Conservation (phyloP, 2,888 invertebrate genomes). For the Drosophila hamatofila region DNA sequence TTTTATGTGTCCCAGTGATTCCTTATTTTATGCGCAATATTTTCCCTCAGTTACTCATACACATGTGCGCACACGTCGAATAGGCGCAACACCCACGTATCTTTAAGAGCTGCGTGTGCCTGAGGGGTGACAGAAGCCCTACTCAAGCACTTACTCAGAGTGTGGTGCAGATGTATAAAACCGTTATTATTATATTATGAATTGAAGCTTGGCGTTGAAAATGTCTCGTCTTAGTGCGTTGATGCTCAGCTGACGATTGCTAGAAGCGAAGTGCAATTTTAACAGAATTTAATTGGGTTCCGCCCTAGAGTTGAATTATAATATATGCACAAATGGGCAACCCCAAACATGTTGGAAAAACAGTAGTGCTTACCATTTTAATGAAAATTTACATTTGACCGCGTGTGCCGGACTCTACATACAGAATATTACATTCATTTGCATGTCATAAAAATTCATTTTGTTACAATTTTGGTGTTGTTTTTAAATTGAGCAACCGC, state of each 20-base stretch:
- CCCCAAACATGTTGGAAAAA: constrained; percentile 24
- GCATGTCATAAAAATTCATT: constrained; percentile 81
- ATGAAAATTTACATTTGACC: constrained; percentile 49
- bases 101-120: background rate
- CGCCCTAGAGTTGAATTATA: constrained; percentile 31
- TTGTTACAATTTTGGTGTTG: constrained; percentile 70
- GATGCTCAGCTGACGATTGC: constrained; percentile 11
- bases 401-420: background rate
- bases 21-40: constrained; percentile 23
- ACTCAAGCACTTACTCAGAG: constrained; percentile 16
- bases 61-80: constrained; percentile 3
- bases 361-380: constrained; percentile 35
- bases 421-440: constrained; percentile 46
- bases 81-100: constrained; percentile 9
- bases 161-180: constrained; percentile 6
- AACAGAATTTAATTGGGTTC: constrained; percentile 56
- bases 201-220: constrained; percentile 23
- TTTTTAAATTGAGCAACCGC: constrained; percentile 77
- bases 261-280: constrained; percentile 5
- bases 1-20: constrained; percentile 28
- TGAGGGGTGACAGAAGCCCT: background rate
- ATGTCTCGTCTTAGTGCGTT: background rate
- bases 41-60: background rate
- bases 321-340: constrained; percentile 26
- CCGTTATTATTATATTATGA: constrained; percentile 41